Evolutionary conservation across 2,113 vertebrate genomes (phyloP).

Genomic region (Paratilapia polleni): DNA sequence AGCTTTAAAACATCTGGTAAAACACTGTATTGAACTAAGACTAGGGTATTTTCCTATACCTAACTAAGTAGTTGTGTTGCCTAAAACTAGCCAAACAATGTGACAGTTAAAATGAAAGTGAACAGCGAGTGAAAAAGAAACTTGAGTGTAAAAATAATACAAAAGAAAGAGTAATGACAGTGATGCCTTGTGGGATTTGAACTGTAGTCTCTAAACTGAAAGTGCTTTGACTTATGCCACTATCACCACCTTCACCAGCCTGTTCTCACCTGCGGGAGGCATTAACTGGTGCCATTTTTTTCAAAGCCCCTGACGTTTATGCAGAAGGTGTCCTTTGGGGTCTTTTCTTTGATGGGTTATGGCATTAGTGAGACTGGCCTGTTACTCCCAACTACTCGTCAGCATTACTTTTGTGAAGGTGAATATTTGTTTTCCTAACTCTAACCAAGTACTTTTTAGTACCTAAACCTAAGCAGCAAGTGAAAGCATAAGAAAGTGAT

Average conservation of each 20-base stretch:
- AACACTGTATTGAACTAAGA: not conserved
- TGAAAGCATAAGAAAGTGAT: no score
- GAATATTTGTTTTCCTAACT: no score
- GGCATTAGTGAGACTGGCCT: no score
- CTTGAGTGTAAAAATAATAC: not conserved
- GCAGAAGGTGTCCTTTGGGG: no score
- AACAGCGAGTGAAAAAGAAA: not conserved
- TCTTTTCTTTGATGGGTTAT: no score
- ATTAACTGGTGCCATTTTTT: not conserved
- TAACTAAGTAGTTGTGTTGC: not conserved
- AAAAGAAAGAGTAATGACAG: not conserved
- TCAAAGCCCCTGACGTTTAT: not conserved
- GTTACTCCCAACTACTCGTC: no score
- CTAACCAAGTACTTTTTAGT: no score
- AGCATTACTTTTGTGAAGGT: no score
- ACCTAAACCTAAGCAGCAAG: no score
- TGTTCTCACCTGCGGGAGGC: not conserved
- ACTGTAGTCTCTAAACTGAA: not conserved
- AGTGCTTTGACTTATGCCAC: not conserved
- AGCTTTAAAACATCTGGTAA: not conserved
- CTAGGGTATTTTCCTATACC: not conserved
- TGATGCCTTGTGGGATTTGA: not conserved
- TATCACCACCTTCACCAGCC: not conserved
- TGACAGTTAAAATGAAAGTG: not conserved
- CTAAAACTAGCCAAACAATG: no score